phyloP scores from a whole-genome alignment of 92 coral and sea anemone species.

The Palythoa caribaeorum region DNA sequence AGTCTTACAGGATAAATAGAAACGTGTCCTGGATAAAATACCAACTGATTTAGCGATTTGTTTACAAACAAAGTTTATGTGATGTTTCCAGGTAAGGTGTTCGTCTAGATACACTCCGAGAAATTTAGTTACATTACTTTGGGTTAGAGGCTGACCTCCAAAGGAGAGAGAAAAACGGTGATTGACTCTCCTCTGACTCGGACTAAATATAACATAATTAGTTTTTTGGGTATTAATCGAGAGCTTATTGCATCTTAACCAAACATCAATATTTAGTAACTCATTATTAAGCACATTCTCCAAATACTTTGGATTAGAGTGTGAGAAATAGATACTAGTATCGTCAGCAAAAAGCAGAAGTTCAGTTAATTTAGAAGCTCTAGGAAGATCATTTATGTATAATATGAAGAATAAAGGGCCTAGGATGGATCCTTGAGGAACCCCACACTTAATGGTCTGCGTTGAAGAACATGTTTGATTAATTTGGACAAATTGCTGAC shows the following conservation, averaged over 20 bases:
- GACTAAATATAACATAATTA: background rate
- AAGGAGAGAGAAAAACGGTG: background rate
- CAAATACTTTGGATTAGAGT: conserved; percentile 23
- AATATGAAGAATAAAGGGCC: too few species aligned
- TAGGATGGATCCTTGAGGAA: too few species aligned
- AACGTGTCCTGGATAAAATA: background rate
- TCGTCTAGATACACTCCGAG: conserved; percentile 46
- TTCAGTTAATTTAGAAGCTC: too few species aligned
- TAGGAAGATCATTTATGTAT: too few species aligned
- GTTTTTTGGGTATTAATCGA: conserved; percentile 11
- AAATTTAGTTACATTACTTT: conserved; percentile 47
- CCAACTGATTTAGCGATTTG: background rate
- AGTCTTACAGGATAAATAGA: background rate
- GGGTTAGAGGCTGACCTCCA: conserved; percentile 26
- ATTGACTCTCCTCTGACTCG: background rate
- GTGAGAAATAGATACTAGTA: conserved; percentile 14
- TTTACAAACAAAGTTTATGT: background rate
- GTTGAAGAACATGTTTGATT: conserved; percentile 32
- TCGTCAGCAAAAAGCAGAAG: too few species aligned
- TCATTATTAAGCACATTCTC: conserved; percentile 41
- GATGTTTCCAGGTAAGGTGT: conserved; percentile 41
- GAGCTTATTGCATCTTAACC: conserved; percentile 27
- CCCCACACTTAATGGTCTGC: too few species aligned
- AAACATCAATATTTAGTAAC: conserved; percentile 34
- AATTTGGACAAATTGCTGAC: conserved; percentile 47